Base-by-base conservation (phyloP, 2,113 vertebrate species). In the Promerops cafer region DNA sequence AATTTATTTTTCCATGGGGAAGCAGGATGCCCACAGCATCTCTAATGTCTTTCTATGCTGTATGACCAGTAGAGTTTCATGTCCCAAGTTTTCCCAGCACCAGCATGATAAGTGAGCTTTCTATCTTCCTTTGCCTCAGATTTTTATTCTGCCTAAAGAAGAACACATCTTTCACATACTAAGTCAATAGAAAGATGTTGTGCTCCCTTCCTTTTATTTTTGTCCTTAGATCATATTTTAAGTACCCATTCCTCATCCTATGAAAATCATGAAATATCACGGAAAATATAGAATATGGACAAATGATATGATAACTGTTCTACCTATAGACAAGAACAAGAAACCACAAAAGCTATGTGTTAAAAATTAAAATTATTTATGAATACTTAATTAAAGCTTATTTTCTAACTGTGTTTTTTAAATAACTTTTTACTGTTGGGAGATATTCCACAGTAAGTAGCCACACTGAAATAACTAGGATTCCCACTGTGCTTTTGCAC, bases 331-430 rank as follows among this genome's bases (percentile, higher is more conserved):
- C 5, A 35, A n/a, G 14, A 12, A 71, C 5, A 90, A 39, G 37
- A 60, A 35, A 7, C 6, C 63, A 80, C 21, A 52, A 90, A 86
- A 60, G 4, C 8, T 30, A 60, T 14, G 4, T 24, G 8, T 64
- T 74, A 77, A 86, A 90, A 92, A 63, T 13, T 0, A 39, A 90
- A 83, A 69, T 2, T 65, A 54, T 42, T 26, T 40, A 49, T 83
- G 24, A 66, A 61, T 82, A 65, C 82, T 85, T 79, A 57, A 78
- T 69, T 79, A 28, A 60, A 63, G 9, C 13, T 83, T 69, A 87
- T 93, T 95, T 95, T 64, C 10, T 74, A 89, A 68, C n/a, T n/a
- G 11, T 0, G 13, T 81, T 91, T 93, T 86, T 56, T 22, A 70
- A 64, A 76, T 3, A 78, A 71, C 9, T 72, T 95, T 79, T 87